These are phyloP conservation scores for Helicolenus hilgendorfi DNA, from an alignment of 2,797 vertebrate genomes.

Conservation along the genomic window DNA sequence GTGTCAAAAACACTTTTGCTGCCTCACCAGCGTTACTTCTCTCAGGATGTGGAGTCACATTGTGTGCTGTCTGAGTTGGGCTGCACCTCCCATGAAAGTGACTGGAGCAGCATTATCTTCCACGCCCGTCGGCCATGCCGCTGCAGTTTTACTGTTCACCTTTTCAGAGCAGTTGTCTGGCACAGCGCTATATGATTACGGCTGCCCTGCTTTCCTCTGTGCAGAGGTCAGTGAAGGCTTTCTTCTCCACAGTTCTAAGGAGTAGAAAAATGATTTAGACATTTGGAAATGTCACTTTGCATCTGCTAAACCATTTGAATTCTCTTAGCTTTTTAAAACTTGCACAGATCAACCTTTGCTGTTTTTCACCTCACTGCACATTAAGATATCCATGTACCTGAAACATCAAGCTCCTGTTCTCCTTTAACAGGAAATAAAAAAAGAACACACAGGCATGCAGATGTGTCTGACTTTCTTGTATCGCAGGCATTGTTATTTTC, in stretches of 20 bases:
- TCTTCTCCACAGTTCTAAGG: conserved; percentile 4
- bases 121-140: conserved; percentile 64
- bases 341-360: not conserved
- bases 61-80: conserved; percentile 48
- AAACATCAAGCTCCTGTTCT: not conserved
- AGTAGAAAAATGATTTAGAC: conserved; percentile 36
- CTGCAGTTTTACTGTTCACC: conserved; percentile 76
- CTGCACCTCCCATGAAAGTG: conserved; percentile 62
- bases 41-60: conserved; percentile 45
- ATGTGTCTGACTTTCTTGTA: not conserved
- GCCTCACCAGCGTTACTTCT: conserved; percentile 61
- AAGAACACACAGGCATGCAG: not conserved
- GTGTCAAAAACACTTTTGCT: conserved; percentile 77
- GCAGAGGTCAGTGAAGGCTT: conserved; percentile 43
- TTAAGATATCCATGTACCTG: not conserved
- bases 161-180: conserved; percentile 55
- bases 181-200: conserved; percentile 70
- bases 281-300: conserved; percentile 49
- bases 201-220: conserved; percentile 50
- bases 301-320: conserved; percentile 5
- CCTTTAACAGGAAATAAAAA: not conserved
- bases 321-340: conserved; percentile 17
- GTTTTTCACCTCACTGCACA: not conserved
- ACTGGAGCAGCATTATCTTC: conserved; percentile 71
- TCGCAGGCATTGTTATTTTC: conserved; percentile 69